Conservation (phyloP, 2,113 vertebrate genomes). For the Cranoglanis bouderius region DNA sequence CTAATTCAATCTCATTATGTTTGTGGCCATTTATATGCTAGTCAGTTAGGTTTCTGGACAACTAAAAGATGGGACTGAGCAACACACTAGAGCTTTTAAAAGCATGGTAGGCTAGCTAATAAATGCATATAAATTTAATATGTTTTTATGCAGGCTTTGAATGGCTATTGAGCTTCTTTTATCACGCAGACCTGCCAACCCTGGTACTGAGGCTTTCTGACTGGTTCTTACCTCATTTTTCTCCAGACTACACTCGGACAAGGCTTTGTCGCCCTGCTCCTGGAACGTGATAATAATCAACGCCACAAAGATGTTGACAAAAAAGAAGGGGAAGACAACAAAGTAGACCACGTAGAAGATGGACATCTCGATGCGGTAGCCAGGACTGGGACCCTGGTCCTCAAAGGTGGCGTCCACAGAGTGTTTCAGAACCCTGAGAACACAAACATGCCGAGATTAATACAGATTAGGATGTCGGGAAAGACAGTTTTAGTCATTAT, state of each 20-base stretch:
- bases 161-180: not conserved
- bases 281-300: constrained; percentile 99
- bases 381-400: constrained; percentile 91
- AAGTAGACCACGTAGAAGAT: constrained; percentile 99
- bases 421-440: constrained; percentile 89
- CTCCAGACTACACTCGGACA: constrained; percentile 96
- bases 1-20: not conserved
- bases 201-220: not conserved
- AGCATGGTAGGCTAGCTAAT: not conserved
- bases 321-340: constrained; percentile 98
- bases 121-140: not conserved
- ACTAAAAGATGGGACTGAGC: not conserved
- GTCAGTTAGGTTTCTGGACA: not conserved
- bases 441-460: not conserved
- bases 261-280: constrained; percentile 96
- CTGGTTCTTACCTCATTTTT: constrained; percentile 86
- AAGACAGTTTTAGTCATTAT: not conserved
- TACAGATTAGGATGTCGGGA: not conserved
- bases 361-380: constrained; percentile 94
- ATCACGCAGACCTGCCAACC: not conserved
- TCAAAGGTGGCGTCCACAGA: constrained; percentile 95
- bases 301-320: constrained; percentile 98
- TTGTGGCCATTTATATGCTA: not conserved
- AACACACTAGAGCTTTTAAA: not conserved
- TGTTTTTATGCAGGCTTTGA: not conserved